Evolutionary conservation across 2,113 vertebrate species (phyloP).

Genomic region (Atherinomorus stipes): DNA sequence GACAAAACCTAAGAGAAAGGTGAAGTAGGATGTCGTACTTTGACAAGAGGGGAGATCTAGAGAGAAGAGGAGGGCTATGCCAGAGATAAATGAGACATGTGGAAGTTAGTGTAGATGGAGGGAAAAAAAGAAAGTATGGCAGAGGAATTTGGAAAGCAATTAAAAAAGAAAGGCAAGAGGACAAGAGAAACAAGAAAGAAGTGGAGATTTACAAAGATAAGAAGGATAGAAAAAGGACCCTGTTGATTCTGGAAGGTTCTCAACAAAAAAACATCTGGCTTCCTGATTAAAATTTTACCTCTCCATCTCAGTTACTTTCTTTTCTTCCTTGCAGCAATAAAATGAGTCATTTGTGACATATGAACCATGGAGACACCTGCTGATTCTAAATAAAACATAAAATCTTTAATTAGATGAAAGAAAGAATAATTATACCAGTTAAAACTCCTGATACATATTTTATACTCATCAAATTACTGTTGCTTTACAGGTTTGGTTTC

Average conservation of each 20-base stretch:
- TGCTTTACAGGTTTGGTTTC: slow-evolving; percentile 27
- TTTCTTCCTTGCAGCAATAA: slow-evolving; percentile 35
- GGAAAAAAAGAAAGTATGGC: slow-evolving; percentile 18
- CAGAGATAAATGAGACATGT: neutral
- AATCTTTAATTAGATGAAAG: slow-evolving; percentile 51
- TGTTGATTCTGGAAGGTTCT: slow-evolving; percentile 35
- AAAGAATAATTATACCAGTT: slow-evolving; percentile 25
- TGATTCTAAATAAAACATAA: slow-evolving; percentile 54
- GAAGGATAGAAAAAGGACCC: slow-evolving; percentile 17
- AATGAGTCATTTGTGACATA: slow-evolving; percentile 51
- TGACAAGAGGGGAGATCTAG: neutral
- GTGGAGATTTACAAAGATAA: slow-evolving; percentile 1
- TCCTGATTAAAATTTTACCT: slow-evolving; percentile 53
- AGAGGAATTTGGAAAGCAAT: slow-evolving; percentile 11
- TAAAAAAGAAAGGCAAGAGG: slow-evolving; percentile 11
- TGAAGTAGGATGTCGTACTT: neutral
- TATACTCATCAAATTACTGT: slow-evolving; percentile 23
- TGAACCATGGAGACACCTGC: slow-evolving; percentile 57
- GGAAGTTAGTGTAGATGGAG: neutral
- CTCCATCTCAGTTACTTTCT: slow-evolving; percentile 7
- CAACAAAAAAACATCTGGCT: slow-evolving; percentile 42
- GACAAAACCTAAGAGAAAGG: slow-evolving; percentile 16
- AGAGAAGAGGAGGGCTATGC: neutral
- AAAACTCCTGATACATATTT: slow-evolving; percentile 13
- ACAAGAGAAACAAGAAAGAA: neutral